Evolutionary conservation across 2,888 invertebrate species (phyloP), one percentile per base, ranked within the genome.

Genomic region (Abscondita cerata): DNA sequence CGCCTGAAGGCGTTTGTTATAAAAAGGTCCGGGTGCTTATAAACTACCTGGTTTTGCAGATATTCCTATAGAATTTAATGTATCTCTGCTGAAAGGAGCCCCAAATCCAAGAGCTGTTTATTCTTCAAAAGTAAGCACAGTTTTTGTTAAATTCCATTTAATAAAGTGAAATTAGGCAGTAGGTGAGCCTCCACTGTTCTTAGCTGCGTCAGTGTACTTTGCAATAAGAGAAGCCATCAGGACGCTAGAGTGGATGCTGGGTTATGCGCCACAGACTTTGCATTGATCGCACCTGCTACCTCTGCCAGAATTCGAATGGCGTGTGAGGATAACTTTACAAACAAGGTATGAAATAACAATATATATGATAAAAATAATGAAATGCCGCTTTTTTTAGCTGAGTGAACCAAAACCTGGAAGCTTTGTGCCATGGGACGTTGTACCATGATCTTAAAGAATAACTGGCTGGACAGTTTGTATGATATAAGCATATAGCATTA

Each of bases 21-120:
- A 95, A 0, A 85, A 92, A 74, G 98, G 97, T 1, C 97, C 97
- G 2, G 96, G 96, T 20, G 90, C 90, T 60, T 98, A 98, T 76
- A 98, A 98, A 82, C 86, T 98, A 51, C 98, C 98, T 8, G 93
- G 94, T 0, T 95, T 96, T 76, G 89, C 90, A 0, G 95, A 97
- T 76, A 95, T 96, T 75, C 98, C 98, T 0, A 84, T 86, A 48
- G 91, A 94, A 77, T 95, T 98, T 75, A 95, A 97, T 78, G 97
- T 98, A 0, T 91, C 94, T 3, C 83, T 98, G 51, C 82, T 98
- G 34, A 95, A 94, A 76, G 95, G 93, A n/a, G 89, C 91, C 25
- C 87, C 93, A 0, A 98, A 98, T 82, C 91, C 92, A 0, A 85
- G 91, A 73, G 97, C 96, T 15, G 93, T 98, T 5, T 97, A 92